These are phyloP conservation scores for Anabacerthia variegaticeps DNA, from an alignment of 2,797 vertebrate species.

Conservation along the genomic window DNA sequence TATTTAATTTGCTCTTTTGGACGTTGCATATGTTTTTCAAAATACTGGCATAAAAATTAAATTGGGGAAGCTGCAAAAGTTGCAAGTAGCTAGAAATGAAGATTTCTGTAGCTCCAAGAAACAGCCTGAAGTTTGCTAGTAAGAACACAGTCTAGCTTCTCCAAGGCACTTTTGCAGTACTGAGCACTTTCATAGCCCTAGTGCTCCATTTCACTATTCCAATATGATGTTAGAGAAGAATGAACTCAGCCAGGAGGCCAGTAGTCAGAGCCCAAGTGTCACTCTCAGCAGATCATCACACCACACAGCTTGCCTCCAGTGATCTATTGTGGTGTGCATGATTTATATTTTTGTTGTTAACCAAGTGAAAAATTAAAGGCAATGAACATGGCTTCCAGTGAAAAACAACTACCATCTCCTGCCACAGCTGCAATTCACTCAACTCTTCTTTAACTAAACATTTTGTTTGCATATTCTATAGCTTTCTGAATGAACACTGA, in stretches of 20 bases:
- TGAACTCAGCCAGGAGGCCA: neutral
- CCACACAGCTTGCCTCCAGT: neutral
- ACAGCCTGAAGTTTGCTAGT: neutral
- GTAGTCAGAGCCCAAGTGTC: neutral
- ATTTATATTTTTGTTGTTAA: neutral
- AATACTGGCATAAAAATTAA: neutral
- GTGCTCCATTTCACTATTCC: neutral
- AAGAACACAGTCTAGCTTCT: neutral
- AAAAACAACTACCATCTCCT: neutral
- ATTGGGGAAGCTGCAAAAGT: neutral
- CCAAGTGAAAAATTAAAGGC: slow-evolving; percentile 4
- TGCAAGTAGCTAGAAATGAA: neutral
- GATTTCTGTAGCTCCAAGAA: neutral
- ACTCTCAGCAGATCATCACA: neutral
- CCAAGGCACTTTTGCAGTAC: neutral
- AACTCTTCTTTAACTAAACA: neutral
- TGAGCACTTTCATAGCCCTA: neutral
- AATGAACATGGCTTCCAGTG: neutral
- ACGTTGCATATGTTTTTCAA: neutral
- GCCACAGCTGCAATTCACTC: neutral
- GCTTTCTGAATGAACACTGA: neutral
- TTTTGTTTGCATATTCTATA: neutral
- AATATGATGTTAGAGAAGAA: neutral
- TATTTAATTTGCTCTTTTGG: neutral
- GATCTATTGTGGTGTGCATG: neutral